Percentiles rank a stretch among this genome's conserved stretches.
These are phyloP conservation scores for Drosophila kikkawai DNA, from an alignment of 1,140 invertebrate species.

Conservation along the genomic window DNA sequence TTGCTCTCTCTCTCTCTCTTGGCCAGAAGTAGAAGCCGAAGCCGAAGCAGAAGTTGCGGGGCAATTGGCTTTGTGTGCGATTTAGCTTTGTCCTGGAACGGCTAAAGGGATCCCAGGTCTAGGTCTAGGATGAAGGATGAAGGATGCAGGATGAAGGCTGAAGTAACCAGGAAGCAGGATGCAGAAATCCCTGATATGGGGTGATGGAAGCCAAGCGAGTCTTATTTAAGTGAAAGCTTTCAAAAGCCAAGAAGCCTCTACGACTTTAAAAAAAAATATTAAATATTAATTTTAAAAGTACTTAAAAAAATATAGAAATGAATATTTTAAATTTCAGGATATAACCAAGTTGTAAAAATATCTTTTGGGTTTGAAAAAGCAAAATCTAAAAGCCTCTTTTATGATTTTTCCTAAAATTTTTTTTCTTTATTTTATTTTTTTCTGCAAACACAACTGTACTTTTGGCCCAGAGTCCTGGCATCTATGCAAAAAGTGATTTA, in stretches of 20 bases:
- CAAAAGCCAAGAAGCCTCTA: too few species aligned
- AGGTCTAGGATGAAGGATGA: constrained; percentile 28
- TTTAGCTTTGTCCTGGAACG: constrained; percentile 54
- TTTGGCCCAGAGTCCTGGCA: constrained; percentile 16
- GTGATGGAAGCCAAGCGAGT: constrained; percentile 3
- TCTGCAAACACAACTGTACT: constrained; percentile 26
- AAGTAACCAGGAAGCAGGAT: not conserved
- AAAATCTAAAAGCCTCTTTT: not conserved
- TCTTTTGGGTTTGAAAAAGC: not conserved
- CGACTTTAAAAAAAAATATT: not conserved
- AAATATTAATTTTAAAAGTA: not conserved
- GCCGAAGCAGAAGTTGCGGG: constrained; percentile 18
- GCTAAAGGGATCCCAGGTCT: constrained; percentile 26
- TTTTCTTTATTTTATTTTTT: not conserved
- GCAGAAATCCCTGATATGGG: not conserved
- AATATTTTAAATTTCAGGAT: not conserved
- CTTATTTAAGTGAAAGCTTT: constrained; percentile 29
- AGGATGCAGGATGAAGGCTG: too few species aligned
- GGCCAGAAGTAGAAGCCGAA: constrained; percentile 2
- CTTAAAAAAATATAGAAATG: not conserved
- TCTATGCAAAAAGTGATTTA: constrained; percentile 48
- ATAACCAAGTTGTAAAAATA: not conserved
- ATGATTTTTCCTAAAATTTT: not conserved
- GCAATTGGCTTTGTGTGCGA: constrained; percentile 65
- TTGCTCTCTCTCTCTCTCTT: not conserved